Base-by-base conservation (phyloP, 2,888 invertebrate species). In the Acrocera orbiculus region DNA sequence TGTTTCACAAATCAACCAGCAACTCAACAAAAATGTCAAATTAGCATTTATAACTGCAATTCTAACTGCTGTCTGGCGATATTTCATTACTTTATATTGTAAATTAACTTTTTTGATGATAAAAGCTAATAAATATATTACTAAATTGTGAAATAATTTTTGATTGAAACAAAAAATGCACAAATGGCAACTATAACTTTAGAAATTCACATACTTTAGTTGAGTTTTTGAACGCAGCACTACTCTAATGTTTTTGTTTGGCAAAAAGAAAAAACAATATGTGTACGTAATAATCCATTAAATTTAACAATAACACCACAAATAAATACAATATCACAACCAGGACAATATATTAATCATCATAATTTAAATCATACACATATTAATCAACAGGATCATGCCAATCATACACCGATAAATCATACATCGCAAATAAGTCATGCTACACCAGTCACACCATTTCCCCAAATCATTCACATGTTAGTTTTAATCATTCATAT, bases 201-300 rank as follows among this genome's bases (percentile, higher is more conserved):
- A n/a, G n/a, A n/a, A n/a, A n/a, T n/a, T n/a, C n/a, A n/a, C n/a
- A n/a, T n/a, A n/a, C n/a, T n/a, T n/a, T n/a, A n/a, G n/a, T n/a
- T n/a, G n/a, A n/a, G n/a, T n/a, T n/a, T n/a, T n/a, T n/a, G n/a
- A n/a, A n/a, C n/a, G n/a, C n/a, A n/a, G n/a, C n/a, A n/a, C n/a
- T n/a, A n/a, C n/a, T n/a, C n/a, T 64, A 90, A 89, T 61, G 85
- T 86, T 10, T 89, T 87, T 59, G 77, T 89, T 30, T 92, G 90
- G 90, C 86, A 89, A 61, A 78, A 76, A 55, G 83, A 83, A 57
- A 85, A 85, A 62, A 85, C 83, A 2, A 82, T 78, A 46, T 73
- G 82, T 33, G 81, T 82, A 19, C 52, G 67, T 7, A 66, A 66
- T 39, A 41, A 44, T 37, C 45, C 43, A 26, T 23, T 42, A 6